Evolutionary conservation across 2,888 invertebrate species (phyloP).

Genomic region (Phengaris arion): DNA sequence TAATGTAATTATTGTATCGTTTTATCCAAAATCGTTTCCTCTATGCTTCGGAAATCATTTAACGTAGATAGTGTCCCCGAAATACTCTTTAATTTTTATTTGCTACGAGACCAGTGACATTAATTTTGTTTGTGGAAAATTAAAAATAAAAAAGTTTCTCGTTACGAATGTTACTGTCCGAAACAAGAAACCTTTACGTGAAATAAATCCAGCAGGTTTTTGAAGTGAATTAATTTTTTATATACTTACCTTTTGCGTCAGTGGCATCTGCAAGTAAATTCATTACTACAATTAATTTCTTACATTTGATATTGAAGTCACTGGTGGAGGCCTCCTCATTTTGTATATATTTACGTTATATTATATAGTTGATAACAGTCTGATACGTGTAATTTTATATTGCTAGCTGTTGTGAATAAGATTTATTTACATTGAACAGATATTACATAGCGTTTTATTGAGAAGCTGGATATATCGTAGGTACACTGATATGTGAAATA

Average conservation of each 20-base stretch:
- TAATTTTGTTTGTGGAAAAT: background rate
- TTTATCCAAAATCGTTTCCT: constrained; percentile 38
- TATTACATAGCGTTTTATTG: constrained; percentile 77
- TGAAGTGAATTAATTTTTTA: too few species aligned
- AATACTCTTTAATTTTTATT: constrained; percentile 35
- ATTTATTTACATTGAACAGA: constrained; percentile 77
- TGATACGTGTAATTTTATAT: constrained; percentile 73
- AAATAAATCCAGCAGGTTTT: too few species aligned
- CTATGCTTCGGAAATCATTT: constrained; percentile 43
- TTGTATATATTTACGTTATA: constrained; percentile 39
- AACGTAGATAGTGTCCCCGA: constrained; percentile 36
- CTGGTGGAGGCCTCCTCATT: constrained; percentile 47
- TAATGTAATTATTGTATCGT: constrained; percentile 35
- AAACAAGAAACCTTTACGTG: background rate
- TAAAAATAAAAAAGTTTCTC: background rate
- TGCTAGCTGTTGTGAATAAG: constrained; percentile 79
- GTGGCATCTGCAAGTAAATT: background rate
- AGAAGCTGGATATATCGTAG: constrained; percentile 74
- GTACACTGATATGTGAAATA: constrained; percentile 77
- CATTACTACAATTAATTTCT: background rate
- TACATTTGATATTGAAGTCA: constrained; percentile 40
- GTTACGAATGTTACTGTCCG: too few species aligned
- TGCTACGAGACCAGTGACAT: constrained; percentile 39
- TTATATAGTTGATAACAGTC: constrained; percentile 55
- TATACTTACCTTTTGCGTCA: too few species aligned